Evolutionary conservation across 2,113 vertebrate species (phyloP).

Genomic region (Rhinichthys klamathensis): DNA sequence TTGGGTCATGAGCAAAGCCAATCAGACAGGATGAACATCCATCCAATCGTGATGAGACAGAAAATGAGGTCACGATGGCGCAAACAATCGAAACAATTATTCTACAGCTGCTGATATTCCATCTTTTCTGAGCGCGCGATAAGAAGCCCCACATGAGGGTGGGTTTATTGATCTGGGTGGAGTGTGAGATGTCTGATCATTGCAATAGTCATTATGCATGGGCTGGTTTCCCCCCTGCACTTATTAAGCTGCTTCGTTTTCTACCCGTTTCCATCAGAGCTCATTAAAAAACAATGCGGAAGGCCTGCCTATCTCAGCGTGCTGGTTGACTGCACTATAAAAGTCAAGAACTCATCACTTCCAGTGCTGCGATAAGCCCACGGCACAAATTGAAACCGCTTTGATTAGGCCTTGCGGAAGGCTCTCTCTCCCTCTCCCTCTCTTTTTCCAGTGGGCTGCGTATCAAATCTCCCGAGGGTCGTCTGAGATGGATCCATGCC

Average conservation of each 20-base stretch:
- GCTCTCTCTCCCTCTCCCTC: constrained; percentile 27
- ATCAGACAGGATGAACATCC: background rate
- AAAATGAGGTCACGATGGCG: constrained; percentile 56
- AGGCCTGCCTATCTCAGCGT: constrained; percentile 57
- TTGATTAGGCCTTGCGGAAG: constrained; percentile 68
- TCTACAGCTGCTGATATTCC: constrained; percentile 43
- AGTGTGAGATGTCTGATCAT: constrained; percentile 64
- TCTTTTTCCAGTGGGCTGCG: constrained; percentile 1
- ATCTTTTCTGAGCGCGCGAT: constrained; percentile 15
- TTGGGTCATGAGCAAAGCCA: constrained; percentile 39
- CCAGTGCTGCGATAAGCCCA: constrained; percentile 67
- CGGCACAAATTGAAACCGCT: constrained; percentile 69
- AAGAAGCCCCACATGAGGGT: constrained; percentile 23
- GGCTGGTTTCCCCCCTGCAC: constrained; percentile 57
- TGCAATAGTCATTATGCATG: constrained; percentile 69
- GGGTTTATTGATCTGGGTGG: constrained; percentile 68
- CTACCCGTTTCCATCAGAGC: constrained; percentile 56
- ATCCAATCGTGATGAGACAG: constrained; percentile 21
- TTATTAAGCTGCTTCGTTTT: constrained; percentile 60
- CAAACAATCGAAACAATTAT: constrained; percentile 54
- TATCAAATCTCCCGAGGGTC: background rate
- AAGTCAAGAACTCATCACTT: constrained; percentile 68
- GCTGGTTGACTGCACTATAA: constrained; percentile 68
- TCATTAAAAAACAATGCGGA: constrained; percentile 69
- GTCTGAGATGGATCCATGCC: constrained; percentile 29